Base-by-base conservation (phyloP, 2,113 vertebrate genomes). In the Columba janthina region DNA sequence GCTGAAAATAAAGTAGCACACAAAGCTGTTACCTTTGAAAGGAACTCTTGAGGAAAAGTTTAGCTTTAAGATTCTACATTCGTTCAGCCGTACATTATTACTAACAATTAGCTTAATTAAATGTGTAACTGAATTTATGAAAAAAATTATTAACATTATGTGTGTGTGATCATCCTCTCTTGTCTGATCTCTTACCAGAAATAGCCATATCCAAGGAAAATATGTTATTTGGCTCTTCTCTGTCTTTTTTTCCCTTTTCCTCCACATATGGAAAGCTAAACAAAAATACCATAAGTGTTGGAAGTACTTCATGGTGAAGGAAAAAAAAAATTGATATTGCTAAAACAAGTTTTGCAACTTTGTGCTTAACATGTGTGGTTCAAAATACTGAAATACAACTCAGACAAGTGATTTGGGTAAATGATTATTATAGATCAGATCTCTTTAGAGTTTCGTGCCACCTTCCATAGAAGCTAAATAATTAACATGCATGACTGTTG, bases 11-110 rank as follows among this genome's bases (percentile, higher is more conserved):
- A 92, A 85, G 77, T 72, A 80, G 36, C 79, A 94, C 57, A 48
- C 48, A 97, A 94, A 96, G 18, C 75, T 84, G 29, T 82, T 86
- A 70, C 19, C 29, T 87, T 71, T 93, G 81, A 93, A 95, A 57
- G 34, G 72, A 96, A 61, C 70, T 57, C 44, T 32, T 95, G 75
- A 83, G 34, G 88, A 92, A 38, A 89, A 65, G 17, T 73, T 89
- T 71, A 86, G 32, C 15, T 62, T 82, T n/a, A 4, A 64, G 38
- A 34, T 62, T 82, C 26, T 71, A 8, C 11, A 13, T 87, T 82
- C 26, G 42, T 88, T 91, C 60, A 60, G 50, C 51, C 66, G 31
- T 57, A 38, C 3, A 2, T 71, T 94, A 24, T 74, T 92, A 53
- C 14, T 85, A 94, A 81, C 15, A 67, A 12, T 91, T 77, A 40